Evolutionary conservation across 2,797 vertebrate genomes (phyloP).

Genomic region (Sebastes baramenuke): DNA sequence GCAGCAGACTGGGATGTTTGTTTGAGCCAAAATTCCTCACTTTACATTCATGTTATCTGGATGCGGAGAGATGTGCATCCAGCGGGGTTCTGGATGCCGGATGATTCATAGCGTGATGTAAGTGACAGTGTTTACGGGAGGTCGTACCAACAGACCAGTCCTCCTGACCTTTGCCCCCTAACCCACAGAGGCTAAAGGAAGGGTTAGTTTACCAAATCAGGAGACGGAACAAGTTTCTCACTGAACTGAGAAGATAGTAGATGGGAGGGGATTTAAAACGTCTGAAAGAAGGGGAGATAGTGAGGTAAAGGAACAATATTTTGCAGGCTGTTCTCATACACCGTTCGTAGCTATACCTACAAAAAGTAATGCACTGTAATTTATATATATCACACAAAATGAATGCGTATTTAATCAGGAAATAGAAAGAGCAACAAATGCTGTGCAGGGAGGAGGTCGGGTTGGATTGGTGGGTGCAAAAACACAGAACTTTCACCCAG

Average conservation of each 20-base stretch:
- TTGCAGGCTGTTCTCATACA: too few relatives aligned
- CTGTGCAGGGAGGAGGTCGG: too few relatives aligned
- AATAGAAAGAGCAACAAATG: too few relatives aligned
- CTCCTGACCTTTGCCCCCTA: constrained; percentile 63
- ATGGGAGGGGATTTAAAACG: background rate
- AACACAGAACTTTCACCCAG: too few relatives aligned
- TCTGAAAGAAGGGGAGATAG: background rate
- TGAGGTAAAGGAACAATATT: background rate
- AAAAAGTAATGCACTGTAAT: too few relatives aligned
- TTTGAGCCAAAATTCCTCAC: background rate
- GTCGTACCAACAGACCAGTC: constrained; percentile 55
- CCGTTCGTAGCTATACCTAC: too few relatives aligned
- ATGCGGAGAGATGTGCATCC: background rate
- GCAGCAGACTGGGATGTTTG: background rate
- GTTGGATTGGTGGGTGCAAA: too few relatives aligned
- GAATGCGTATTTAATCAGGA: too few relatives aligned
- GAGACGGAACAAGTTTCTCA: constrained; percentile 16
- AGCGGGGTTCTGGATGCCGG: constrained; percentile 3
- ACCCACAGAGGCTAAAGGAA: constrained; percentile 54
- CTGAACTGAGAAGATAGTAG: background rate
- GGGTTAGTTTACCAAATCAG: constrained; percentile 54
- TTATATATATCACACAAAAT: too few relatives aligned
- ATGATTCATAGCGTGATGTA: constrained; percentile 54
- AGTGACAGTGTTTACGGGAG: constrained; percentile 70
- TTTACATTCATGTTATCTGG: constrained; percentile 6